Evolutionary conservation across 1,140 invertebrate species (phyloP), one percentile per base, ranked within the genome.

Genomic region (Bicyclus anynana): DNA sequence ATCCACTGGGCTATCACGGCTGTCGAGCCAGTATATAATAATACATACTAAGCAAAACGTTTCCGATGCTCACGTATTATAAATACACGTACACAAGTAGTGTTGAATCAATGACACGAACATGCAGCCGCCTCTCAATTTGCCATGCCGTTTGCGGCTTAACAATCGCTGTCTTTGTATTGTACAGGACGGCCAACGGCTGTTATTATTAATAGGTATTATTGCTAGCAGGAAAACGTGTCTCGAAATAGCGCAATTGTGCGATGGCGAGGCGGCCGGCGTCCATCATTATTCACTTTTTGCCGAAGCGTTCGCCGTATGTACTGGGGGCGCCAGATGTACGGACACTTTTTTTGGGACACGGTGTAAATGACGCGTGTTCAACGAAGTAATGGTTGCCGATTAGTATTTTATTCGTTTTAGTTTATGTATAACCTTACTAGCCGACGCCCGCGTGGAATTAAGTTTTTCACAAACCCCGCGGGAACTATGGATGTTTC

Each of bases 141-240:
- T 33, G 29, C 51, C 26, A 59, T 53, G 50, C 44, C 50, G 44
- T 38, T 59, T 12, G 42, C 49, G 23, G 23, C 40, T 49, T 23
- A 40, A 44, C 55, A 53, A 53, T 49, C 57, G 40, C 27, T 52
- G 40, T 53, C 29, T 59, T 46, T 59, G 50, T 53, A 13, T 48
- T 17, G 35, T 51, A 51, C 47, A 60, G 58, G 50, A 65, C 62
- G 63, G 55, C 48, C 42, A 47, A 52, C 52, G 53, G 62, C 63
- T 68, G 57, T 70, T 71, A 76, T 80, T 80, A 76, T 72, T 73
- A 69, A 69, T 72, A 67, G 64, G 70, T 77, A 77, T 78, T 74
- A 77, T 80, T 72, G 70, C 63, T 70, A 81, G 67, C 73, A 82
- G 81, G 77, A 80, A 80, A 84, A 82, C 72, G 70, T 68, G 65